Percentiles rank a stretch among this genome's conserved stretches.
Conservation (phyloP, 2,888 invertebrate genomes). For the Synanthedon formicaeformis region DNA sequence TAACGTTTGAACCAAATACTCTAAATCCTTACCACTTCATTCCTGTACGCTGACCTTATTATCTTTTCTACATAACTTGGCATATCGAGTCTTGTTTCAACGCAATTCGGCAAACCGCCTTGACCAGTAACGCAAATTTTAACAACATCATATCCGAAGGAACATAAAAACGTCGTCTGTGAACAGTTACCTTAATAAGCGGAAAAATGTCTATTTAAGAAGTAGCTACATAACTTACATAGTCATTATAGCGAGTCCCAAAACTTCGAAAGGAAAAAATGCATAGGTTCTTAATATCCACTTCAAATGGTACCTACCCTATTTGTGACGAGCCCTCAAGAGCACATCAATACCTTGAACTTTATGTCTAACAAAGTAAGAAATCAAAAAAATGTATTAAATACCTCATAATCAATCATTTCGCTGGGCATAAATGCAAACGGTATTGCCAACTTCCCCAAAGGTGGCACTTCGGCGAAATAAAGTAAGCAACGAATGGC, state of each 20-base stretch:
- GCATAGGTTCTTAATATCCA: neutral
- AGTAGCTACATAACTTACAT: too few species aligned
- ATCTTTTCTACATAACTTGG: constrained; percentile 41
- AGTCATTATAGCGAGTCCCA: too few species aligned
- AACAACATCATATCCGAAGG: constrained; percentile 52
- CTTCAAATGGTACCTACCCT: too few species aligned
- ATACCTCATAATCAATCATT: constrained; percentile 59
- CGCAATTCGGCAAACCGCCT: constrained; percentile 56
- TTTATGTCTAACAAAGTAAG: neutral
- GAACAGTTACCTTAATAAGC: too few species aligned
- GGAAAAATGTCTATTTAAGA: too few species aligned
- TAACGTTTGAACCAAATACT: neutral
- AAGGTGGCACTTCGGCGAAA: constrained; percentile 56
- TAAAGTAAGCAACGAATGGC: constrained; percentile 49
- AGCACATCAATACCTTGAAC: too few species aligned
- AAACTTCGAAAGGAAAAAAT: too few species aligned
- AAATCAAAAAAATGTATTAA: too few species aligned
- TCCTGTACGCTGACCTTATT: constrained; percentile 37
- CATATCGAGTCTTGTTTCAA: constrained; percentile 50
- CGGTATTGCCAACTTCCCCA: constrained; percentile 54
- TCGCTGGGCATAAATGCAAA: constrained; percentile 60
- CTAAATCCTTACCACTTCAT: constrained; percentile 30
- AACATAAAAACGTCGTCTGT: constrained; percentile 42
- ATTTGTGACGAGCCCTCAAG: neutral
- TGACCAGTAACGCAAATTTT: constrained; percentile 51